Base-by-base conservation (phyloP, 2,797 vertebrate genomes). In the Threskiornis aethiopicus region DNA sequence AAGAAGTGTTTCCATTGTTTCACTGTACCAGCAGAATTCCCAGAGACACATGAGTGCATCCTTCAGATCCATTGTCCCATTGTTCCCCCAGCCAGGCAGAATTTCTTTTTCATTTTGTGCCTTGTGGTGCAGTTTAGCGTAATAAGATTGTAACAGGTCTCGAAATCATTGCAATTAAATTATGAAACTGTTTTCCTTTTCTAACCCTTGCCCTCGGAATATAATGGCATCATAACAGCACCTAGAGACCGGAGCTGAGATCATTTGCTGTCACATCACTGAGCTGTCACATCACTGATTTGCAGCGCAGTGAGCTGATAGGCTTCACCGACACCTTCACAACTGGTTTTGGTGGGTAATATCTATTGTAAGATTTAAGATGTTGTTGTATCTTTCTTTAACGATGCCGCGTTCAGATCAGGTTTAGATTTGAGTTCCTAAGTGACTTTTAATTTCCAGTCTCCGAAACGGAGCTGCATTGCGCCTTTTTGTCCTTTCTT, bases 101-200 rank as follows among this genome's bases (percentile, higher is more conserved):
- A 93, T 96, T 95, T 61, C 46, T 94, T 72, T 95, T 57, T 85
- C 89, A 77, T 87, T 94, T 93, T 47, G 9, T 75, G 78, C 81
- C 91, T 87, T 75, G 64, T 75, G 52, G 31, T 84, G 46, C 66
- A 89, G 70, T 87, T 92, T 73, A 91, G 66, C 16, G 55, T 96
- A 96, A 85, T 85, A 87, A 95, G 96, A 97, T 91, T 94, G 92
- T 88, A 96, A 96, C 78, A 94, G 75, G 87, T 83, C 94, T 95
- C 24, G 3, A 87, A 96, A 93, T 81, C 87, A 80, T 92, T 61
- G 67, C 75, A 96, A 92, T 93, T 90, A 93, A 93, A 94, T 94
- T 93, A 95, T 73, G 47, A 57, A 92, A 95, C 28, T 81, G 51
- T 78, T 96, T 96, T 41, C 55, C 57, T 84, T 85, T 94, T 47